These are phyloP conservation scores for Scaptodrosophila latifasciaeformis DNA, from an alignment of 2,888 invertebrate species.

Conservation along the genomic window DNA sequence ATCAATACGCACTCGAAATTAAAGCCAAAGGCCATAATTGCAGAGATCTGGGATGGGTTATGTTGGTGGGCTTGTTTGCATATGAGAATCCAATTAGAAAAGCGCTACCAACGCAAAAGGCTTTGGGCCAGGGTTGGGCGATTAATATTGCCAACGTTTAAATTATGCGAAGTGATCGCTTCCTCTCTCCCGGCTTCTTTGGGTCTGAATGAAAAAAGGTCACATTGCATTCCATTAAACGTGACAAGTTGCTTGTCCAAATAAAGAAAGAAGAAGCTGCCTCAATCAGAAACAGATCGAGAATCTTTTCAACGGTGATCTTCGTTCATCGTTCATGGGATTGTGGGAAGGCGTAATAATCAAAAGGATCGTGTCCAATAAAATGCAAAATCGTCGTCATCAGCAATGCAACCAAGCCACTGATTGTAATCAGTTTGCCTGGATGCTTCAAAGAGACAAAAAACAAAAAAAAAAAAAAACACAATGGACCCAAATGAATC, in stretches of 20 bases:
- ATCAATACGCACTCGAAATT: conserved; percentile 61
- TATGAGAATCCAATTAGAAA: neutral
- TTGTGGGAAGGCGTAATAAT: conserved; percentile 40
- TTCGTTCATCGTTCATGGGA: too few relatives aligned
- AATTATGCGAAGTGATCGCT: too few relatives aligned
- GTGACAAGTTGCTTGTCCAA: conserved; percentile 66
- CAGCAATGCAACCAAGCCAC: conserved; percentile 8
- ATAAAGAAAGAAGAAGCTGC: conserved; percentile 53
- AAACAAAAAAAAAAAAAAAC: too few relatives aligned
- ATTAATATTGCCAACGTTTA: neutral
- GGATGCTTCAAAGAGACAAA: too few relatives aligned
- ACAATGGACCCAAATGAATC: conserved; percentile 51
- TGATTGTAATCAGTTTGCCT: conserved; percentile 54
- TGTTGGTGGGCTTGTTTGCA: too few relatives aligned
- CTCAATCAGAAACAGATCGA: conserved; percentile 40
- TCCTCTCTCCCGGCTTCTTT: too few relatives aligned
- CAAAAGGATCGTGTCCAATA: conserved; percentile 60
- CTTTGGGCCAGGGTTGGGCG: neutral
- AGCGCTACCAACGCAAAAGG: neutral
- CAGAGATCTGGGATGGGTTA: neutral
- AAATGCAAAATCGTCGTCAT: conserved; percentile 51
- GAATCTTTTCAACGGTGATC: too few relatives aligned
- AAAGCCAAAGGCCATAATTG: conserved; percentile 39
- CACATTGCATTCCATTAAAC: conserved; percentile 56
- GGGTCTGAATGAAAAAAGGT: too few relatives aligned